phyloP scores from a whole-genome alignment of 2,797 vertebrate genomes.

The Morelia viridis region DNA sequence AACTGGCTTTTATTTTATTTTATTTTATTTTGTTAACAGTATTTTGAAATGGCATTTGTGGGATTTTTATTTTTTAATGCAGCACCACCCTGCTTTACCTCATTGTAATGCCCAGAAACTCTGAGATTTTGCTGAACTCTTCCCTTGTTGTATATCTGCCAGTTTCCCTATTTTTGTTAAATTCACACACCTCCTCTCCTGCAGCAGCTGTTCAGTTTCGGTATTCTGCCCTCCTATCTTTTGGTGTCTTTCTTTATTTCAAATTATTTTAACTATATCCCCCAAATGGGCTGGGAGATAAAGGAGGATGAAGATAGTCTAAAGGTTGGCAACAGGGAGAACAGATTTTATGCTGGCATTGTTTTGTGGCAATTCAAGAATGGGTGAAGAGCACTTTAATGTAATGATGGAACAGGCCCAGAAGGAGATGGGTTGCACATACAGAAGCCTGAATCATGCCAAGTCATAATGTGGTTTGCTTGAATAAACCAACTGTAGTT shows the following conservation, averaged over 20 bases:
- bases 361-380: neutral
- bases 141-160: neutral
- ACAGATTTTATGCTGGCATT: neutral
- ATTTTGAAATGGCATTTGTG: neutral
- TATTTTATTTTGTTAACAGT: neutral
- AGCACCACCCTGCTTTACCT: neutral
- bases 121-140: neutral
- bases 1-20: no score
- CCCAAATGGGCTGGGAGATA: neutral
- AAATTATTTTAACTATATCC: neutral
- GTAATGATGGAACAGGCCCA: neutral
- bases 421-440: neutral
- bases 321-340: neutral
- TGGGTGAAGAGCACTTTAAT: neutral
- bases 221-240: neutral
- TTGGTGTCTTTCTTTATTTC: neutral
- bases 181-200: neutral
- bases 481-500: neutral
- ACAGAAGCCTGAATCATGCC: neutral
- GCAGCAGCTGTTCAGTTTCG: neutral
- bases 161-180: neutral
- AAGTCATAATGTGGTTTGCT: neutral
- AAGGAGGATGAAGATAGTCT: neutral
- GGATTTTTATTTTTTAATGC: neutral
- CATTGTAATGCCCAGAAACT: neutral